phyloP scores from a whole-genome alignment of 1,140 invertebrate genomes.

The Trichonephila inaurata region DNA sequence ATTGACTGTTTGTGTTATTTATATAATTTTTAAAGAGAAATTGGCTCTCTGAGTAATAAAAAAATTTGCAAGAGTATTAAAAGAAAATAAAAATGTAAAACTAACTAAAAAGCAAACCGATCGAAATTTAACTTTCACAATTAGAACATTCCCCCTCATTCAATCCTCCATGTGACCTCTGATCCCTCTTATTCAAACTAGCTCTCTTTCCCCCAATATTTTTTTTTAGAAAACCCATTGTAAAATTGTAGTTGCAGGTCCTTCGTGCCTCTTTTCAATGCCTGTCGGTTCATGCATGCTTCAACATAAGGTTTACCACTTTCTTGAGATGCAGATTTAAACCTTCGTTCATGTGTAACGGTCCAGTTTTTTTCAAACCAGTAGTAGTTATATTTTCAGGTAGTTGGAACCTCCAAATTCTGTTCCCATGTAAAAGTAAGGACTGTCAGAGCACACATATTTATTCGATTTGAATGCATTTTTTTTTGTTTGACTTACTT shows the following conservation, averaged over 20 bases:
- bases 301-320: not conserved
- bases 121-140: not conserved
- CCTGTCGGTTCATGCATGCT: not conserved
- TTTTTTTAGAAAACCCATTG: not conserved
- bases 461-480: too few relatives aligned
- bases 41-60: too few relatives aligned
- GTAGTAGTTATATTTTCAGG: not conserved
- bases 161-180: not conserved
- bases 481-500: too few relatives aligned
- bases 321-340: not conserved
- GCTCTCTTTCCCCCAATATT: not conserved
- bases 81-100: too few relatives aligned
- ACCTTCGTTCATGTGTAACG: not conserved
- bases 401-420: not conserved
- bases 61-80: too few relatives aligned
- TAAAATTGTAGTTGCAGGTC: not conserved
- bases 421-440: too few relatives aligned
- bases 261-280: not conserved
- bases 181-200: conserved; percentile 12
- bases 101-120: not conserved
- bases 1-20: too few relatives aligned
- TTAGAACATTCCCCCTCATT: not conserved
- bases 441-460: too few relatives aligned
- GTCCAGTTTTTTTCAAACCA: not conserved
- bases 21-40: too few relatives aligned